phyloP scores from a whole-genome alignment of 2,888 invertebrate species.

The Encarsia formosa region DNA sequence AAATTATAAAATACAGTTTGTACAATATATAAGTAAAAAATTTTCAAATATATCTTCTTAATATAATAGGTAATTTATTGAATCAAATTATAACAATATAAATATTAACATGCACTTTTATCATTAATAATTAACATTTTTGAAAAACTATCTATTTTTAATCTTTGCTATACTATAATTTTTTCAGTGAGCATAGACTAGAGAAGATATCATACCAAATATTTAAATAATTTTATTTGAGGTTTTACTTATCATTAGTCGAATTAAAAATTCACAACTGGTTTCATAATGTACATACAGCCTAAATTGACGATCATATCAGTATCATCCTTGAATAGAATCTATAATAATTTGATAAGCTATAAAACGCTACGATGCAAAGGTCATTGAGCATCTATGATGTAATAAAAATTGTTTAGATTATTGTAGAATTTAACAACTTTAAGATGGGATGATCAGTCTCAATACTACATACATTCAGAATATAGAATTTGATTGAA shows the following conservation, averaged over 20 bases:
- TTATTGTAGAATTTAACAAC: slow-evolving; percentile 5
- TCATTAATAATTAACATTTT: neutral
- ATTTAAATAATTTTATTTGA: slow-evolving; percentile 12
- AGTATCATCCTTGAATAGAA: slow-evolving; percentile 4
- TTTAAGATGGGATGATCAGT: slow-evolving; percentile 20
- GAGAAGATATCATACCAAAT: slow-evolving; percentile 20
- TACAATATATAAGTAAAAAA: no score
- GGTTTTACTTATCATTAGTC: neutral
- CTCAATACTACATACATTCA: slow-evolving; percentile 20
- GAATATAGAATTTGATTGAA: slow-evolving; percentile 10
- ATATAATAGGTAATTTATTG: no score
- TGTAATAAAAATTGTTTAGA: slow-evolving; percentile 9
- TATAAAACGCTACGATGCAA: no score
- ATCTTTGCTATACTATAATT: slow-evolving; percentile 7
- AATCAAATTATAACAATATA: no score
- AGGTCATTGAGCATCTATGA: slow-evolving; percentile 1
- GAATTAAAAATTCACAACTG: neutral
- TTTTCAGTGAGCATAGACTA: slow-evolving; percentile 19
- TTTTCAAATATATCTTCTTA: no score
- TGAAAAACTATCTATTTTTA: neutral
- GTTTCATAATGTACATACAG: slow-evolving; percentile 4
- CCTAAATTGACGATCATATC: neutral
- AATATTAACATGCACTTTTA: no score
- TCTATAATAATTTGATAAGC: slow-evolving; percentile 14
- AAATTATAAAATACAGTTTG: no score